Evolutionary conservation across 2,113 vertebrate species (phyloP).

Genomic region (mouse (Mus musculus)): GRCm39 chr11:95021501-95022000

Average conservation of each 20-base stretch:
- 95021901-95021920: too few relatives aligned
- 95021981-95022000: background rate
- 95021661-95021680: slow-evolving; percentile 74
- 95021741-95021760: background rate
- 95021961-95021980: background rate
- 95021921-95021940: background rate
- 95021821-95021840: slow-evolving; percentile 6
- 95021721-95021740: background rate
- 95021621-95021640: background rate
- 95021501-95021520: slow-evolving; percentile 71
- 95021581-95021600: slow-evolving; percentile 76
- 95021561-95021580: slow-evolving; percentile 2
- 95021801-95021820: background rate
- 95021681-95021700: slow-evolving; percentile 47
- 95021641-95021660: slow-evolving; percentile 67
- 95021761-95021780: background rate
- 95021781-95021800: background rate
- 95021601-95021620: slow-evolving; percentile 40
- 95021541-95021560: slow-evolving; percentile 46
- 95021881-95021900: background rate
- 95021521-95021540: slow-evolving; percentile 50
- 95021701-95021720: slow-evolving; percentile 57
- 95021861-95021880: background rate
- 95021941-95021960: background rate
- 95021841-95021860: background rate